phyloP scores from a whole-genome alignment of 2,797 vertebrate genomes.

The Anguilla obscura region DNA sequence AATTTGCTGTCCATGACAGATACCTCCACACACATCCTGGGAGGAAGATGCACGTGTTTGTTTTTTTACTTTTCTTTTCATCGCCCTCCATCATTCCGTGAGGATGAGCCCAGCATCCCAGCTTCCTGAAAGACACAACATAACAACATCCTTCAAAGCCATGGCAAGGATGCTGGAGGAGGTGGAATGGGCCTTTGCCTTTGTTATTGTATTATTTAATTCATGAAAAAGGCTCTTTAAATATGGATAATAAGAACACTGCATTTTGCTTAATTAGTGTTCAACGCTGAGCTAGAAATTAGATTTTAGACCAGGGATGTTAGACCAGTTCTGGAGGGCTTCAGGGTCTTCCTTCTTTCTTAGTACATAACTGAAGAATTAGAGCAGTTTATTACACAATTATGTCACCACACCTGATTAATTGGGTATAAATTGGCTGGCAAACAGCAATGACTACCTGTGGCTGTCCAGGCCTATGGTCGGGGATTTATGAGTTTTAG shows the following conservation, averaged over 20 bases:
- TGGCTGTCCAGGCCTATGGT: no score
- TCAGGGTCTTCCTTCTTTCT: no score
- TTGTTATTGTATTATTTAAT: not conserved
- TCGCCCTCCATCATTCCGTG: no score
- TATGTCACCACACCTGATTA: no score
- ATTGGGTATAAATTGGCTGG: no score
- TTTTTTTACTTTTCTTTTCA: not conserved
- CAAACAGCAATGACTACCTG: not conserved
- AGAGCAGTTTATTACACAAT: no score
- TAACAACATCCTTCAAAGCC: not conserved
- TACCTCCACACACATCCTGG: not conserved
- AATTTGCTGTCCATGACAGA: constrained; percentile 6
- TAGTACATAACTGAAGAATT: no score
- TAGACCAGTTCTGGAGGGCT: no score
- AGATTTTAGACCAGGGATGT: no score
- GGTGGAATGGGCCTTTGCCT: not conserved
- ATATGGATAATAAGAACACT: not conserved
- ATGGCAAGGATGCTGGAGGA: not conserved
- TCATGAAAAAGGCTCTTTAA: not conserved
- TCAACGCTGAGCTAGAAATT: not conserved
- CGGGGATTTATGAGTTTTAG: not conserved
- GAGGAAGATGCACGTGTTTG: not conserved
- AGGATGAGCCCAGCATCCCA: no score
- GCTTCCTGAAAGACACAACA: not conserved
- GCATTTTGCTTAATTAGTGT: no score